Base-by-base conservation (phyloP, 2,113 vertebrate genomes). In the Sinosuthora webbiana region DNA sequence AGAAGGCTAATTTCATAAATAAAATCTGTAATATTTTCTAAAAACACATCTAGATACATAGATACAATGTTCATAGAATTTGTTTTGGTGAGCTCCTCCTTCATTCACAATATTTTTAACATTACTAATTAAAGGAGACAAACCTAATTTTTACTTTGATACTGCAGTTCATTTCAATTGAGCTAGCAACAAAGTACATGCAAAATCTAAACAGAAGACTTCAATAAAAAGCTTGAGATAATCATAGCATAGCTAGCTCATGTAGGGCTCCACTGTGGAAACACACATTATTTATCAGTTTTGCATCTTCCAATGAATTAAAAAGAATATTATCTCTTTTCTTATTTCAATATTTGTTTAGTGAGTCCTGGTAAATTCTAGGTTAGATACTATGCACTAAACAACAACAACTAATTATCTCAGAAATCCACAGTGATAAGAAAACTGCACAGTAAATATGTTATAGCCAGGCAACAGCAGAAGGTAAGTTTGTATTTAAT, bases 401-500 rank as follows among this genome's bases (percentile, higher is more conserved):
- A 74, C 21, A 90, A 67, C 77, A 95, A 55, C 27, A 90, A 71
- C 41, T 74, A 90, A 94, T 92, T 86, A 81, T 35, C 27, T 65
- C 78, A 82, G 80, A 93, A 81, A 89, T 62, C 67, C 33, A 64
- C 17, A 75, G 31, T 3, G 2, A 79, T 86, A 83, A 94, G 78
- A 55, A 84, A 77, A 68, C n/a, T 39, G 35, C 56, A 50, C 14
- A 19, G 70, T 83, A 92, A 93, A 93, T 65, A 68, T 5, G 4
- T 65, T 67, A 50, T 82, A 92, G 62, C 60, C 79, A 75, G 62
- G 57, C 88, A 95, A 92, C 41, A 83, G 86, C 65, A 91, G 79
- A 93, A 94, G 52, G 59, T 65, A 88, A 90, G 60, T 78, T 74
- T 81, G 42, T 81, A 65, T 92, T 92, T 92, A 23, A 84, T 87